Base-by-base conservation (phyloP, 2,888 invertebrate genomes). In the Sylvicola fuscatus region DNA sequence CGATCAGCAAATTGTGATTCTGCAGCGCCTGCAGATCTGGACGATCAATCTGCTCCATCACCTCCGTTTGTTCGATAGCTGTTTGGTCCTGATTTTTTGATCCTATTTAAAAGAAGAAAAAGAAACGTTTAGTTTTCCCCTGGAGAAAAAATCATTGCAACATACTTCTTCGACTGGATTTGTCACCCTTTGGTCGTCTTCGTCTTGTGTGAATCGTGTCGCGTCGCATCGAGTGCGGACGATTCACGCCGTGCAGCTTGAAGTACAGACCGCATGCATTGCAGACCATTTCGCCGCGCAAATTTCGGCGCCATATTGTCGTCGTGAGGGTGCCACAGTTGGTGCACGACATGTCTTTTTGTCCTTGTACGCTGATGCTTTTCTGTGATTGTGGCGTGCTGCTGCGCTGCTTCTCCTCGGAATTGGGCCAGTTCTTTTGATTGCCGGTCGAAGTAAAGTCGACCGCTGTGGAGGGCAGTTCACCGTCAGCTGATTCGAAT, bases 201-300 rank as follows among this genome's bases (percentile, higher is more conserved):
- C 90, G 80, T 41, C 92, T 66, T 38, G 90, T 90, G 60, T 93
- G 93, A 47, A 95, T 92, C 31, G 90, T 92, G 57, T 93, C 93
- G 48, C 93, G 80, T 47, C 90, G 71, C 92, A 95, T 95, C 39
- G 90, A 84, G 46, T 84, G 72, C 15, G 93, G 93, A 40, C 93
- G 70, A 58, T 87, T 84, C 36, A 90, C 79, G 43, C 86, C 86
- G 61, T 97, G 97, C 46, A 97, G 67, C 62, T 97, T 97, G 64
- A 77, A 95, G 65, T 97, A 97, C 27, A 97, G 70, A 0, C 95
- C 97, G 58, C 97, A 97, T 29, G 97, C 97, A 62, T 97, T 97
- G 62, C 97, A 97, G 39, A 97, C 97, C 70, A 97, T 93, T 65
- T 97, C 93, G 2, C 95, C 95, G 50, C 84, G 77, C 50, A 86